These are phyloP conservation scores for Halocynthia aurantium DNA, from an alignment of 23 tunicate genomes.

Conservation along the genomic window DNA sequence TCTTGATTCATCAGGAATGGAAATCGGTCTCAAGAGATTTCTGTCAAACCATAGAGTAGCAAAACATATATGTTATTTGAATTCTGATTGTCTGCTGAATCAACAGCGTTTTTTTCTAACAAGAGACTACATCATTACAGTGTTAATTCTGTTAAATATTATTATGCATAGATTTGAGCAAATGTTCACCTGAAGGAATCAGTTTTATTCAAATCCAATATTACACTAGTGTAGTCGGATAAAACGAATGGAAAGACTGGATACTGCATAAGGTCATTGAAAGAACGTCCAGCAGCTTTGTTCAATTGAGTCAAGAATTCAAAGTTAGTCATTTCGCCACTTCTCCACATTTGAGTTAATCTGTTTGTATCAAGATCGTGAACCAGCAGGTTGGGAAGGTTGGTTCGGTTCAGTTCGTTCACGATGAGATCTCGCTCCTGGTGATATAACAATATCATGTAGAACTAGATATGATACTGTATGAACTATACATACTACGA, in stretches of 20 bases:
- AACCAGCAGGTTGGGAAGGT: constrained; percentile 50
- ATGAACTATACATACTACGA: too few species aligned
- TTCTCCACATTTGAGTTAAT: constrained; percentile 63
- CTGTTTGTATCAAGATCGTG: constrained; percentile 9
- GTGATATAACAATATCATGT: neutral
- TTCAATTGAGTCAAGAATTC: constrained; percentile 84
- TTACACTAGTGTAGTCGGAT: constrained; percentile 73
- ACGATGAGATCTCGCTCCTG: constrained; percentile 66
- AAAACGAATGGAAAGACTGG: constrained; percentile 94
- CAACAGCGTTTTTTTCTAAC: neutral
- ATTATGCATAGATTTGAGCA: neutral
- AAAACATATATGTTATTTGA: neutral
- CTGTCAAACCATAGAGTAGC: constrained; percentile 20
- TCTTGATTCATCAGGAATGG: constrained; percentile 65
- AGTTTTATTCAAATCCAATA: constrained; percentile 48
- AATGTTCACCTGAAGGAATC: constrained; percentile 42
- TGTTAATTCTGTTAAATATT: neutral
- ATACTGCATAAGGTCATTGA: constrained; percentile 98
- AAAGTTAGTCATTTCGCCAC: constrained; percentile 76
- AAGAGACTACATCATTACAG: neutral
- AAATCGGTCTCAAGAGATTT: constrained; percentile 67
- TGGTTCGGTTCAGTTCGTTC: constrained; percentile 40
- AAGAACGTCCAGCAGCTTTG: constrained; percentile 91
- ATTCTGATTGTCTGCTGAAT: neutral
- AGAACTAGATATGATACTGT: too few species aligned